Evolutionary conservation across 2,888 invertebrate species (phyloP), one percentile per base, ranked within the genome.

Genomic region (Troides aeacus): DNA sequence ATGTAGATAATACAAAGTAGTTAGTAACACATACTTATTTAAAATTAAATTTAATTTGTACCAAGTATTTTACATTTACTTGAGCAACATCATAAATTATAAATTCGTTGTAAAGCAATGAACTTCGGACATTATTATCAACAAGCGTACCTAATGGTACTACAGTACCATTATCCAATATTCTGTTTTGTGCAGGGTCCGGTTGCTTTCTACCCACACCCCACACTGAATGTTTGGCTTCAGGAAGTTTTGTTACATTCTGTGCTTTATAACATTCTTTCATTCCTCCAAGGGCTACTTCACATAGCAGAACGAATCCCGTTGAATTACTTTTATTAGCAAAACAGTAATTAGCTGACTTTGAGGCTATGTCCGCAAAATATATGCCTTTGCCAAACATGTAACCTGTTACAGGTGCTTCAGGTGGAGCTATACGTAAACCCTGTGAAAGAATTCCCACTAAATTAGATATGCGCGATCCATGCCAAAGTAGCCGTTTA

Each of bases 381-480:
- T 99, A 99, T 70, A 97, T 94, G 81, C 99, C 99, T 92, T 99
- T 99, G 71, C 99, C 99, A 87, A 99, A 99, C 99, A 99, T 99
- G 88, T 97, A 97, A 76, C 97, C 96, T 0, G 97, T 97, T 59
- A 95, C 96, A 0, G 99, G 99, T 0, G 99, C 99, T 88, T 99
- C 99, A 0, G 99, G 98, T 0, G 99, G 99, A 18, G 99, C 99
- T 82, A 99, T 99, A 78, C 98, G 95, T 69, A 99, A 93, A 81
- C 97, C 96, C 85, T 97, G 97, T 0, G 97, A 96, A 66, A 99
- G 90, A 80, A 99, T 99, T 72, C 99, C 99, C 39, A 96, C 98
- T 86, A 94, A 99, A 90, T 99, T 99, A 12, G 99, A 98, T 36
- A 95, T 93, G 64, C 99, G 94, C 0, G 99, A 99, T 64, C 99